phyloP scores from a whole-genome alignment of 2,888 invertebrate genomes.

The Galeopsomyia nigrocyanea region DNA sequence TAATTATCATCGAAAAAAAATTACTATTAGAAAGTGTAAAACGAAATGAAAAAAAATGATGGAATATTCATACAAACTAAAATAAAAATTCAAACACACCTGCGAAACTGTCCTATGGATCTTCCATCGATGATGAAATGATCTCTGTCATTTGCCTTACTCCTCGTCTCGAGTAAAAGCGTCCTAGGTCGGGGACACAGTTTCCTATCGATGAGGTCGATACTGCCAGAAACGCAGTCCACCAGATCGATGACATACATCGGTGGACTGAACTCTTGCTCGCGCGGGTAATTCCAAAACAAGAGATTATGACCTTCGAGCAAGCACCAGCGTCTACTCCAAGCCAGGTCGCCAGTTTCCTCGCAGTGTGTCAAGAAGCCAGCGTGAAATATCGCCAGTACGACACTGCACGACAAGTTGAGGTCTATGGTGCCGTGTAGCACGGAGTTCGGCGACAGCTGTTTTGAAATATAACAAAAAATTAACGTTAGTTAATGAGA shows the following conservation, averaged over 20 bases:
- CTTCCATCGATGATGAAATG: too few relatives aligned
- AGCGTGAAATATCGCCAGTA: slow-evolving; percentile 56
- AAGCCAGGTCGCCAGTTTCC: slow-evolving; percentile 64
- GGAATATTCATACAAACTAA: too few relatives aligned
- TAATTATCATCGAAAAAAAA: too few relatives aligned
- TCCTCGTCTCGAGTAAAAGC: slow-evolving; percentile 61
- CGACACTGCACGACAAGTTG: slow-evolving; percentile 55
- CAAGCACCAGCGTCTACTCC: slow-evolving; percentile 73
- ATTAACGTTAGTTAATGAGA: slow-evolving; percentile 44
- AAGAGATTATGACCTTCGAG: slow-evolving; percentile 67
- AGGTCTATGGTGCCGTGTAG: slow-evolving; percentile 57
- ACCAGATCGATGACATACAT: slow-evolving; percentile 67
- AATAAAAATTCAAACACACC: too few relatives aligned
- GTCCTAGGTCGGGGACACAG: slow-evolving; percentile 70
- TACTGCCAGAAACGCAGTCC: slow-evolving; percentile 58
- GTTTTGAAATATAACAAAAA: not conserved
- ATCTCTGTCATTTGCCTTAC: slow-evolving; percentile 46
- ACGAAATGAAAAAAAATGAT: too few relatives aligned
- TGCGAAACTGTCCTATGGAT: too few relatives aligned
- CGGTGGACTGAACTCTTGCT: slow-evolving; percentile 60
- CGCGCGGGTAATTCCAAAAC: slow-evolving; percentile 71
- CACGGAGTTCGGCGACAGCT: too few relatives aligned
- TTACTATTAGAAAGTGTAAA: too few relatives aligned
- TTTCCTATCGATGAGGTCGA: slow-evolving; percentile 66
- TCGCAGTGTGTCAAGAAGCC: slow-evolving; percentile 72